Evolutionary conservation across 2,113 vertebrate species (phyloP).

Genomic region (Tor tambroides): DNA sequence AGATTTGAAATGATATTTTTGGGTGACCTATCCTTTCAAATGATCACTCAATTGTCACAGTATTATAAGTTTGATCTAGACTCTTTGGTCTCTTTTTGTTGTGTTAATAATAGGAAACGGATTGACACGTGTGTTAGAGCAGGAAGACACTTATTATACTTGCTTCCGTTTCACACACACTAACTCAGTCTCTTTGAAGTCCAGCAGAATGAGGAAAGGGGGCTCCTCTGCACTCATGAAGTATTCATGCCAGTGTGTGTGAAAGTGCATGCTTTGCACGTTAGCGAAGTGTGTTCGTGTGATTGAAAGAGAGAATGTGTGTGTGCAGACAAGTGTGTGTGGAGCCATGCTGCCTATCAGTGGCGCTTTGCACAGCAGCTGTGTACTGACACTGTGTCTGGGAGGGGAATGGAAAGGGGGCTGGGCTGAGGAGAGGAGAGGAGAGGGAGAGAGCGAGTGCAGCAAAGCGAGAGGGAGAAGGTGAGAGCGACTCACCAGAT

Average conservation of each 20-base stretch:
- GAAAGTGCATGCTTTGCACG: conserved; percentile 43
- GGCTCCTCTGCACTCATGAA: conserved; percentile 66
- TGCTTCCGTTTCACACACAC: conserved; percentile 48
- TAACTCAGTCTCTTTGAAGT: conserved; percentile 67
- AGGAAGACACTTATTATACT: conserved; percentile 44
- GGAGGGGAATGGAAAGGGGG: conserved; percentile 59
- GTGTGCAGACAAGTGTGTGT: conserved; percentile 33
- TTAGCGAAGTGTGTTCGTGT: conserved; percentile 52
- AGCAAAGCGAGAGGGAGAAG: conserved; percentile 46
- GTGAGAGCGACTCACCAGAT: conserved; percentile 58
- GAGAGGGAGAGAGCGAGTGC: conserved; percentile 38
- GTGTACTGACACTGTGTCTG: conserved; percentile 62
- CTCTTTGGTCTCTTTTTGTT: neutral
- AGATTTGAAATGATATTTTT: neutral
- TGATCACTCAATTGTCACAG: neutral
- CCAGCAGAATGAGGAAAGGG: conserved; percentile 58
- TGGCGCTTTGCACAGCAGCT: conserved; percentile 60
- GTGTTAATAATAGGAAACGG: conserved; percentile 32
- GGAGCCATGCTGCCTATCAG: conserved; percentile 47
- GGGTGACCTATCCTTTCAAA: no score
- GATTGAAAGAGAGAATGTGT: conserved; percentile 26
- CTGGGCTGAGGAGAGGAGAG: conserved; percentile 55
- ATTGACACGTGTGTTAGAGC: conserved; percentile 8
- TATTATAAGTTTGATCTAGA: conserved; percentile 13
- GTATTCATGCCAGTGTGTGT: conserved; percentile 68